Conservation (phyloP, 2,888 invertebrate genomes). For the Drosophila peninsularis region DNA sequence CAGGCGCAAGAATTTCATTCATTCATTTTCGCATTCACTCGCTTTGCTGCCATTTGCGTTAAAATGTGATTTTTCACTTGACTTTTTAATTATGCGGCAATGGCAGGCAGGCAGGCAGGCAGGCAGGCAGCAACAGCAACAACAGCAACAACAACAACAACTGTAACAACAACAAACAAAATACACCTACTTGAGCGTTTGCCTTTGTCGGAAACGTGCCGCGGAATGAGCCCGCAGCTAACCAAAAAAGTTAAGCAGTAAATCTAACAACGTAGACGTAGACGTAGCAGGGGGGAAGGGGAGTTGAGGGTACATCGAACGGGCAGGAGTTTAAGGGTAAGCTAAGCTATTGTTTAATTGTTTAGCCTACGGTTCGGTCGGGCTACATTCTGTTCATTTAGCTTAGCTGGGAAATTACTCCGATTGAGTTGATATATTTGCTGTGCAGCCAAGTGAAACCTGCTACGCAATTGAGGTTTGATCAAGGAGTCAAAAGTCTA, state of each 20-base stretch:
- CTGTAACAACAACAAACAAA: constrained; percentile 43
- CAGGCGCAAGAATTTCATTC: constrained; percentile 78
- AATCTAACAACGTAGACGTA: constrained; percentile 63
- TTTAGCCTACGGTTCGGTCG: constrained; percentile 9
- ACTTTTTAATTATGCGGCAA: constrained; percentile 79
- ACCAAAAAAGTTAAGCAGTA: constrained; percentile 71
- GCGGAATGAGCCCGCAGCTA: constrained; percentile 51
- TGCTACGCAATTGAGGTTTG: constrained; percentile 22
- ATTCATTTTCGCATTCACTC: constrained; percentile 59
- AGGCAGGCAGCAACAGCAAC: neutral
- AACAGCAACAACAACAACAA: constrained; percentile 18
- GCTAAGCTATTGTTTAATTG: constrained; percentile 26
- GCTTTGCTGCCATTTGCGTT: constrained; percentile 60
- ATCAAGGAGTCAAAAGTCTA: constrained; percentile 16
- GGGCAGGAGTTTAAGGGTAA: neutral
- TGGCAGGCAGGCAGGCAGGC: constrained; percentile 26
- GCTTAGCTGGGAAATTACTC: constrained; percentile 52
- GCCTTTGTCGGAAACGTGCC: constrained; percentile 55
- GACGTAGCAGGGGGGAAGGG: neutral
- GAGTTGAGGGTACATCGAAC: neutral
- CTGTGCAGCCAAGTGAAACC: constrained; percentile 35
- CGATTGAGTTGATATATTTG: constrained; percentile 53
- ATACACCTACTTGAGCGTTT: constrained; percentile 74
- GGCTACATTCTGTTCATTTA: constrained; percentile 43
- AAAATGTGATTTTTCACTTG: constrained; percentile 82